Percentiles rank a stretch among this genome's conserved stretches.
phyloP scores from a whole-genome alignment of 2,888 invertebrate species.

The Eupithecia inturbata region DNA sequence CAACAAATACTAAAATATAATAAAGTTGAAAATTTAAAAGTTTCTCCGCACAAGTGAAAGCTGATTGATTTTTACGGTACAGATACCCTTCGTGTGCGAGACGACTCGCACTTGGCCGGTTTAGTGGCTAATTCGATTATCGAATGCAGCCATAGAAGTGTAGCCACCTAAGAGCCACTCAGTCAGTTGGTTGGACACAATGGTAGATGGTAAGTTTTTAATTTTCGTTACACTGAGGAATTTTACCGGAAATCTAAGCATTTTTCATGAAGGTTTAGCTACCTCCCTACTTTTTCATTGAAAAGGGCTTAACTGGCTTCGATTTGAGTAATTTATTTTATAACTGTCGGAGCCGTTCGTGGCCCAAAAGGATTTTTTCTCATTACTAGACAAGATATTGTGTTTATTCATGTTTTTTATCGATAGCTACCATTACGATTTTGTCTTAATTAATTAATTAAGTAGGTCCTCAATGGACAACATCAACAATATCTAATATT shows the following conservation, averaged over 20 bases:
- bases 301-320: not conserved
- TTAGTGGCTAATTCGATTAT: conserved; percentile 32
- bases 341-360: not conserved
- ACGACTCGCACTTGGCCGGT: too few species aligned
- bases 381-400: too few species aligned
- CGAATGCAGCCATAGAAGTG: conserved; percentile 38
- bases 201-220: conserved; percentile 62
- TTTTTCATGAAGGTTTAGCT: not conserved
- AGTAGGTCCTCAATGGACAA: too few species aligned
- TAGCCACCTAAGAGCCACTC: conserved; percentile 3
- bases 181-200: conserved; percentile 38
- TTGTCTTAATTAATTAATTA: too few species aligned
- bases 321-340: not conserved
- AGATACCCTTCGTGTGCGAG: too few species aligned
- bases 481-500: too few species aligned
- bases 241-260: not conserved
- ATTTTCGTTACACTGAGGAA: not conserved
- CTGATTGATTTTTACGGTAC: too few species aligned
- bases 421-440: too few species aligned
- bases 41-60: too few species aligned
- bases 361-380: not conserved
- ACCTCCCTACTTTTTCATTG: not conserved
- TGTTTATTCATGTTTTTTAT: too few species aligned
- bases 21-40: too few species aligned
- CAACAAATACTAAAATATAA: too few species aligned